phyloP scores from a whole-genome alignment of 1,140 invertebrate species.

The Macrobrachium nipponense region DNA sequence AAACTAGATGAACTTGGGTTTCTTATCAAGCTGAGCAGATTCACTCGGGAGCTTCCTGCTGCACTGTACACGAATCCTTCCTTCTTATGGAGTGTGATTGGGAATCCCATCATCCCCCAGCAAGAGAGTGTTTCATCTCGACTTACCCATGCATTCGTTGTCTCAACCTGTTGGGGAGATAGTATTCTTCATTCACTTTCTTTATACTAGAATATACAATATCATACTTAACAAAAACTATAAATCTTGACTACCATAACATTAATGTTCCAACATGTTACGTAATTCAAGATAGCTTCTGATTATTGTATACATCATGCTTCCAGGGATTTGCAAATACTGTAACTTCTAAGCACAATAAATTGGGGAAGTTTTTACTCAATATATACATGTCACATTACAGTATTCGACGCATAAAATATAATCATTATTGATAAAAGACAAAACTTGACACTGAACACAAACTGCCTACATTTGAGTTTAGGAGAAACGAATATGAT shows the following conservation, averaged over 20 bases:
- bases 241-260: background rate
- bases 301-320: too few species aligned
- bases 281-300: too few species aligned
- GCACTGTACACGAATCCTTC: background rate
- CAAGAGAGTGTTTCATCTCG: conserved; percentile 4
- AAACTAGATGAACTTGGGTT: conserved; percentile 23
- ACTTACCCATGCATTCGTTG: conserved; percentile 19
- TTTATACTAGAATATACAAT: background rate
- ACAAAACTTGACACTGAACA: background rate
- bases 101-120: conserved; percentile 29
- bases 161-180: conserved; percentile 2
- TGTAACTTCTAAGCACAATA: too few species aligned
- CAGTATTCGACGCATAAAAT: background rate
- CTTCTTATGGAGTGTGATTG: background rate
- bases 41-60: conserved; percentile 7
- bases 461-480: conserved; percentile 22
- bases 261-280: too few species aligned
- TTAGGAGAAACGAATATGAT: conserved; percentile 33
- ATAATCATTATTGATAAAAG: background rate
- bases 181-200: background rate
- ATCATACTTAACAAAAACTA: background rate
- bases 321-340: too few species aligned
- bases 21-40: conserved; percentile 34
- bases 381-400: too few species aligned
- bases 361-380: too few species aligned